These are phyloP conservation scores for Epinephelus moara DNA, from an alignment of 2,113 vertebrate genomes.

Conservation along the genomic window DNA sequence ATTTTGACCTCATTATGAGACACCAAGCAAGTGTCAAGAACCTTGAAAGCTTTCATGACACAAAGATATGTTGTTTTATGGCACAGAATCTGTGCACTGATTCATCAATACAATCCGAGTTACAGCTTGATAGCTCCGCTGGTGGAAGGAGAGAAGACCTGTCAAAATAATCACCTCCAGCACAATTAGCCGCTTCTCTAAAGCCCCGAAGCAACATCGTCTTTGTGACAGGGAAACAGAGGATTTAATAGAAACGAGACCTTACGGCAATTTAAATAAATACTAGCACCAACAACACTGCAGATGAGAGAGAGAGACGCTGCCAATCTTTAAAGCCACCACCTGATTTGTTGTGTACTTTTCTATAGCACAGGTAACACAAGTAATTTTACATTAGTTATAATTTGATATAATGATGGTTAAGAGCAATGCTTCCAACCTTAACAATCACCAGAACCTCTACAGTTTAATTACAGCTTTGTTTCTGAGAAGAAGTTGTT, in stretches of 20 bases:
- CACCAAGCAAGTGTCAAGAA: not conserved
- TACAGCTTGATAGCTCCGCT: not conserved
- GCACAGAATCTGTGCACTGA: not conserved
- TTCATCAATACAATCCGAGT: not conserved
- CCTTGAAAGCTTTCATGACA: not conserved
- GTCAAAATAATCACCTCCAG: slow-evolving; percentile 27
- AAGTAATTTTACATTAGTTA: slow-evolving; percentile 5
- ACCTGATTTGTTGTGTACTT: slow-evolving; percentile 20
- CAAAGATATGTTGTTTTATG: not conserved
- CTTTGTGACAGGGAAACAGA: slow-evolving; percentile 8
- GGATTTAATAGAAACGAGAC: slow-evolving; percentile 15
- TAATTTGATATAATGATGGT: not conserved
- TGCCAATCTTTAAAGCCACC: not conserved
- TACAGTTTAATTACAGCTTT: not conserved
- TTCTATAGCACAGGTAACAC: not conserved
- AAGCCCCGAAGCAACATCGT: slow-evolving; percentile 10
- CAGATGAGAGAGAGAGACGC: not conserved
- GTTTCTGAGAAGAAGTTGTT: not conserved
- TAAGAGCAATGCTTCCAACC: not conserved
- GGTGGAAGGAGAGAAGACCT: slow-evolving; percentile 6
- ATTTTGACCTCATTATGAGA: not conserved
- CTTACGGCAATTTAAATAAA: slow-evolving; percentile 10
- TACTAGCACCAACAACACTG: not conserved
- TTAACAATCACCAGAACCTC: not conserved
- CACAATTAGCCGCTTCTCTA: slow-evolving; percentile 17